These are phyloP conservation scores for Meteorus colon DNA, from an alignment of 2,888 invertebrate genomes.

Conservation along the genomic window DNA sequence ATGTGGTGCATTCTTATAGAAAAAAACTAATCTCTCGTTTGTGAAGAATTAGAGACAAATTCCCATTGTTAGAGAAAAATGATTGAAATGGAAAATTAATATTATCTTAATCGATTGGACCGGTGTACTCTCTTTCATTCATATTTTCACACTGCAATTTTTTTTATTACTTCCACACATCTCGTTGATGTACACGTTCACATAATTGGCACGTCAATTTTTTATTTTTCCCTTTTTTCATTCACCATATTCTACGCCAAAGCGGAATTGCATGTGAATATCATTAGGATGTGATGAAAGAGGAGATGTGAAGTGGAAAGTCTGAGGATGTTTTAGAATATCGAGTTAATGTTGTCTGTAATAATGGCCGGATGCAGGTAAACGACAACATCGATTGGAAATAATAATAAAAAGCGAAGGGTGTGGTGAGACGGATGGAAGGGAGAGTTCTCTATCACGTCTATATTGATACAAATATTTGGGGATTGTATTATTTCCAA, in stretches of 20 bases:
- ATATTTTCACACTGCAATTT: no score
- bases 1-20: background rate
- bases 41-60: no score
- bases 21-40: background rate
- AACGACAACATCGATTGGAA: constrained; percentile 57
- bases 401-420: background rate
- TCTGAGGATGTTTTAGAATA: constrained; percentile 42
- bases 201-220: background rate
- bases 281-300: background rate
- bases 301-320: background rate
- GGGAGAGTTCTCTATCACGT: constrained; percentile 55
- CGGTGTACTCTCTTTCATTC: no score
- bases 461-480: constrained; percentile 50
- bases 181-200: no score
- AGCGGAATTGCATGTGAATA: constrained; percentile 22
- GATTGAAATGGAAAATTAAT: no score
- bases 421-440: constrained; percentile 68
- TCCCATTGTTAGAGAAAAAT: no score
- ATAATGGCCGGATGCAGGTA: constrained; percentile 57
- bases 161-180: no score
- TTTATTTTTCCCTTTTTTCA: constrained; percentile 22
- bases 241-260: constrained; percentile 7
- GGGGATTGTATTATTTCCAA: constrained; percentile 49
- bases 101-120: no score
- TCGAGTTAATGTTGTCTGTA: constrained; percentile 59